Evolutionary conservation across 2,797 vertebrate genomes (phyloP).

Genomic region (Parotocinclus haroldoi): DNA sequence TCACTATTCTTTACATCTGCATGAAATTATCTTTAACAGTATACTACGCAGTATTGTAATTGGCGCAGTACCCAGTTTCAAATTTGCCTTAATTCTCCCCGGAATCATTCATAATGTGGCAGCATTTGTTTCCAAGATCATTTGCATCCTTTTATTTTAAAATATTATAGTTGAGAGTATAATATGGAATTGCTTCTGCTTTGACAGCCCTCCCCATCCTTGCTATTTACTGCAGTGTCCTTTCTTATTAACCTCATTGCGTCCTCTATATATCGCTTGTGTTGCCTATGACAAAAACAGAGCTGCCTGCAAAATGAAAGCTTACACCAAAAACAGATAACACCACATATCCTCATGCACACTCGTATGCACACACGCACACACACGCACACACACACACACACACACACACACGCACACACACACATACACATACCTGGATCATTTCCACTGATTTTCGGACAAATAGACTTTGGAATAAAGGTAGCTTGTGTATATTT

Average conservation of each 20-base stretch:
- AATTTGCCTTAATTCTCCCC: too few relatives aligned
- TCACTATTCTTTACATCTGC: too few relatives aligned
- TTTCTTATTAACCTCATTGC: constrained; percentile 23
- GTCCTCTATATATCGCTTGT: constrained; percentile 7
- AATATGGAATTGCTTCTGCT: neutral
- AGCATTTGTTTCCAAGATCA: too few relatives aligned
- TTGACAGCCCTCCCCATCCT: constrained; percentile 24
- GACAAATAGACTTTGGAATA: constrained; percentile 64
- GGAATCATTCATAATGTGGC: too few relatives aligned
- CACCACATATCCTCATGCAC: constrained; percentile 48
- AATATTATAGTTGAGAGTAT: too few relatives aligned
- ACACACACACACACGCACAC: constrained; percentile 27
- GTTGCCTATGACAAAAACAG: constrained; percentile 45
- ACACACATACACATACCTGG: constrained; percentile 27
- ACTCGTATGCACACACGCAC: constrained; percentile 33
- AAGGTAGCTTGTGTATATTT: constrained; percentile 64
- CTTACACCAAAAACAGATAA: constrained; percentile 45
- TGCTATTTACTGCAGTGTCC: constrained; percentile 44
- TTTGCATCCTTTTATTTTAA: too few relatives aligned
- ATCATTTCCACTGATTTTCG: constrained; percentile 58
- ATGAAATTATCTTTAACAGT: too few relatives aligned
- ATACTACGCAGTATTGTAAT: too few relatives aligned
- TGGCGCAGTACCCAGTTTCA: too few relatives aligned
- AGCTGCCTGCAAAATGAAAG: constrained; percentile 62
- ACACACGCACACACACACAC: constrained; percentile 50